Evolutionary conservation across 2,888 invertebrate genomes (phyloP), one percentile per base, ranked within the genome.

Genomic region (Hyles lineata): DNA sequence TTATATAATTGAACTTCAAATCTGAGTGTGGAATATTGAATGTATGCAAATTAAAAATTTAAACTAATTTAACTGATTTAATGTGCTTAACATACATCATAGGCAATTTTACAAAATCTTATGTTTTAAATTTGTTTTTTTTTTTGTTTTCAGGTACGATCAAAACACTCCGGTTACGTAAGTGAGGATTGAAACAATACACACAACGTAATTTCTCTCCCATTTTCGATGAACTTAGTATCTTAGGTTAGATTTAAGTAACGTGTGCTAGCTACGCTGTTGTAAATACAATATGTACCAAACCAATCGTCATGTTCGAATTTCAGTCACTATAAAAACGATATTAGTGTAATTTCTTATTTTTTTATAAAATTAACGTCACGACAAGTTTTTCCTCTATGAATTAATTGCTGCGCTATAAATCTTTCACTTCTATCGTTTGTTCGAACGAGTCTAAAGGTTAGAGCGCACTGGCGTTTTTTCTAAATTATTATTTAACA

Each of bases 81-180:
- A 35, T 35, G 8, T 7, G 35, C 35, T 7, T 35, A 35, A 35
- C 35, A 52, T 5, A 50, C 15, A 52, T 5, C 15, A 4, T 52
- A 52, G 35, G 7, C 8, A 19, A 11, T 52, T 52, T 8, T 17
- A 52, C 2, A 15, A 55, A n/a, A n/a, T 3, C 19, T 55, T 6
- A 55, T 5, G 5, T 55, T 55, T 62, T 62, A 32, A 32, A 32
- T n/a, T n/a, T 15, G 21, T 11, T 63, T 55, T 17, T 55, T 17
- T 4, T 67, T 15, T 67, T 50, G 6, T 43, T 67, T 67, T 25
- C 67, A 67, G 67, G 67, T 67, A 67, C 8, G 67, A 17, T 50
- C 25, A 17, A 50, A 67, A 62, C 19, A n/a, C 35, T 35, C 19
- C 63, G 8, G 15, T 55, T 43, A 21, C 5, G 35, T 21, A 17